phyloP scores from a whole-genome alignment of 1,140 invertebrate species.

The Ceratosolen solmsi region DNA sequence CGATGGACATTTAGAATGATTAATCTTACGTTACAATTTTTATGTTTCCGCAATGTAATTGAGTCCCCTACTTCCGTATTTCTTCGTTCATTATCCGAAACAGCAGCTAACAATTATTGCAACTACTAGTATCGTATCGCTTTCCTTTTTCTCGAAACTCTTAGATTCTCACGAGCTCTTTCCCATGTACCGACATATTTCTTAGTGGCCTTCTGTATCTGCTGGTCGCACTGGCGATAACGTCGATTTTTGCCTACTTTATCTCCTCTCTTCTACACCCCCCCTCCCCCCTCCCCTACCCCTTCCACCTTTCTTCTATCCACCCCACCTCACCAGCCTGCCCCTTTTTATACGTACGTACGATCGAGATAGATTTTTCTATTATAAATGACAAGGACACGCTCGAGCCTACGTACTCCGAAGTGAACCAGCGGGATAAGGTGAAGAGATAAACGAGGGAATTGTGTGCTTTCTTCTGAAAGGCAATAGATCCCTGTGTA shows the following conservation, averaged over 20 bases:
- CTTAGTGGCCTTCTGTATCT: not conserved
- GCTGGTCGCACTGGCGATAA: not conserved
- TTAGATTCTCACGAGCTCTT: constrained; percentile 5
- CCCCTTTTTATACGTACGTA: no score
- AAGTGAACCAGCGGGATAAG: not conserved
- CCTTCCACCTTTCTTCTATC: no score
- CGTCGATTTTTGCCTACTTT: constrained; percentile 4
- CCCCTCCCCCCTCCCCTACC: no score
- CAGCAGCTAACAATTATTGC: no score
- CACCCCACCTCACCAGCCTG: no score
- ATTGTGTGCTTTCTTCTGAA: constrained; percentile 32
- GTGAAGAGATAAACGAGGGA: constrained; percentile 3
- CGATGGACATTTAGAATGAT: no score
- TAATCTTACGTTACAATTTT: not conserved
- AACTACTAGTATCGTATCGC: not conserved
- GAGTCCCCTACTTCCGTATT: not conserved
- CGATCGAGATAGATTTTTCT: not conserved
- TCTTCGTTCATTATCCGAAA: constrained; percentile 16
- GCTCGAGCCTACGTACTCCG: not conserved
- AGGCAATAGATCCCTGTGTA: constrained; percentile 6
- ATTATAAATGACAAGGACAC: not conserved
- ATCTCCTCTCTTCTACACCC: no score
- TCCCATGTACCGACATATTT: not conserved
- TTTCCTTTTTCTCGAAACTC: not conserved
- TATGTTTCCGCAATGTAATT: constrained; percentile 19